Evolutionary conservation across 2,888 invertebrate genomes (phyloP), one percentile per base, ranked within the genome.

Genomic region (Nomada lathburiana): DNA sequence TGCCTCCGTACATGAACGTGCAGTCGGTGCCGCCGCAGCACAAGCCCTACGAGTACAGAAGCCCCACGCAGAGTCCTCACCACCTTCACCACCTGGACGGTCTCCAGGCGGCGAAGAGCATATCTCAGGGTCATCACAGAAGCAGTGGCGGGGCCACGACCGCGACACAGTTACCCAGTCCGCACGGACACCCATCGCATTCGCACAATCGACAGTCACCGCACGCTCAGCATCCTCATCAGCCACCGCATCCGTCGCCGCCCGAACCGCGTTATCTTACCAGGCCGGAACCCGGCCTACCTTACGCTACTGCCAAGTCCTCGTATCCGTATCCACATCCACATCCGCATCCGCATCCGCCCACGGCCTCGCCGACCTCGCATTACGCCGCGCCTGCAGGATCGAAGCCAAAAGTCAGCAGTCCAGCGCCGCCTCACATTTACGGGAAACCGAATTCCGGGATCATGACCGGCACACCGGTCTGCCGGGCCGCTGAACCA

Each of bases 351-450:
- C 93, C 94, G 74, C 93, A 95, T 79, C 94, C 95, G 47, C 94
- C 94, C 47, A 94, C 93, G 86, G 93, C 94, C 91, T 91, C 94
- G 93, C 94, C 95, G 55, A 91, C 92, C 1, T 92, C 95, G 90
- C 92, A 95, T 88, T 93, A 95, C 94, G 91, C 95, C 90, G 88
- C 95, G 10, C 92, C 95, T 90, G 93, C 95, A 87, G 95, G 95
- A 86, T 95, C 95, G 93, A 84, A 94, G 94, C 83, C 95, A 91
- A 86, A 93, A 90, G 97, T 97, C 63, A 97, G 97, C 89, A 97
- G 97, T 91, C 97, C 97, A 0, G 97, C 97, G 75, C 97, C 97
- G 63, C 96, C 96, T 70, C 96, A 96, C 91, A 96, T 97, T 82
- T 97, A 97, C 92, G 96, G 96, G 65, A 97, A 97, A 84, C 93